Conservation (phyloP, 1,140 invertebrate species). For the Oppia nitens region DNA sequence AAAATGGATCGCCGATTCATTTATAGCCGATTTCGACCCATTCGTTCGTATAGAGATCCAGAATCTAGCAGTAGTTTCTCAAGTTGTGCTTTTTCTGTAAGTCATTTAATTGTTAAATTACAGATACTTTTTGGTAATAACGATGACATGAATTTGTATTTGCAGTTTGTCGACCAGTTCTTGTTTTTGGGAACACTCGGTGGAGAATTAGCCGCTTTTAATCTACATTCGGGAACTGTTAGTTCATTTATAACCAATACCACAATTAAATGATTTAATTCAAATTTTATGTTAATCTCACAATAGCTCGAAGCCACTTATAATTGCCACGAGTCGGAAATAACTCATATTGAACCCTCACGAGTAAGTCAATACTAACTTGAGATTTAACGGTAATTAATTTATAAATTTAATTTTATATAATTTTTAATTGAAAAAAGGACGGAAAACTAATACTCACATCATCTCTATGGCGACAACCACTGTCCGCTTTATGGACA, state of each 20-base stretch:
- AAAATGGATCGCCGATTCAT: conserved; percentile 59
- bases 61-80: conserved; percentile 65
- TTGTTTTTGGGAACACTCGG: conserved; percentile 66
- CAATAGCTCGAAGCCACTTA: conserved; percentile 47
- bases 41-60: conserved; percentile 53
- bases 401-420: conserved; percentile 18
- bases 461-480: conserved; percentile 60
- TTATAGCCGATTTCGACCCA: conserved; percentile 75
- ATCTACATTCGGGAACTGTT: conserved; percentile 51
- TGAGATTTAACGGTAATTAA: background rate
- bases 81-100: conserved; percentile 54
- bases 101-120: background rate
- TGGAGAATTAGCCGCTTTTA: conserved; percentile 73
- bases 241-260: background rate
- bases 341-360: conserved; percentile 54
- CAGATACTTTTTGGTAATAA: conserved; percentile 6
- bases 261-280: background rate
- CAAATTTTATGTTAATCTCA: background rate
- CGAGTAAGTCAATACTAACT: conserved; percentile 12
- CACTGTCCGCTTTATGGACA: conserved; percentile 66
- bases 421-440: conserved; percentile 25
- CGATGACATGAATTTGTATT: too few species aligned
- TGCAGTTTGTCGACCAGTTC: conserved; percentile 41
- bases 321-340: conserved; percentile 61
- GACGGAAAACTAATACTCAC: conserved; percentile 64